Evolutionary conservation across 1,140 invertebrate genomes (phyloP), one percentile per base, ranked within the genome.

Genomic region (Wasmannia auropunctata): DNA sequence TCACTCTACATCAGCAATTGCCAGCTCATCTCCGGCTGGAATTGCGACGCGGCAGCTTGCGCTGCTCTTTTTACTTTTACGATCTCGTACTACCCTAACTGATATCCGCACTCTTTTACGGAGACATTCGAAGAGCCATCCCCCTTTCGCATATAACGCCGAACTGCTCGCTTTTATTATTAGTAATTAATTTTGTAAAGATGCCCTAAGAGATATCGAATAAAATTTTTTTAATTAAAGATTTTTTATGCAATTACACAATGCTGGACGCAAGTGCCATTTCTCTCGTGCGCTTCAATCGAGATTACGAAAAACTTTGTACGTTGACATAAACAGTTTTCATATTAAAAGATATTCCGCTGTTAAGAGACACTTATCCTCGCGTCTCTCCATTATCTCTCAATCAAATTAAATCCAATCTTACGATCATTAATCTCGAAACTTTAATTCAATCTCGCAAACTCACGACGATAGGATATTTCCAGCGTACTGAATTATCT

Each of bases 31-130:
- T 83, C 79, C n/a, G 67, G 51, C 28, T 58, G 79, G n/a, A 60
- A 83, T 83, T 67, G 79, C 67, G 67, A 74, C 67, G 79, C 54
- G 67, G 77, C 67, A 74, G 79, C 79, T 83, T 83, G 79, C 67
- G 79, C 79, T 58, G 79, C 79, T 83, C 79, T 74, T 83, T 83
- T 83, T 72, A 60, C 40, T 60, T 81, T 83, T 83, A 83, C 67
- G 79, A 83, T 83, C 63, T 67, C 79, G 40, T 40, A 31, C 79
- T 51, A 46, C 19, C 79, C 54, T 72, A 70, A 72, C 65, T 43
- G 79, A 74, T 58, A 54, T 80, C 63, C 46, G 28, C 10, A 72
- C 51, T 83, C 37, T 74, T 58, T 83, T 70, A 37, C 49, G 25
- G 22, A 56, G 31, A 34, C n/a, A 51, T 37, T 34, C 14, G 37